Evolutionary conservation across 2,113 vertebrate genomes (phyloP).

Genomic region (Catharus minimus): DNA sequence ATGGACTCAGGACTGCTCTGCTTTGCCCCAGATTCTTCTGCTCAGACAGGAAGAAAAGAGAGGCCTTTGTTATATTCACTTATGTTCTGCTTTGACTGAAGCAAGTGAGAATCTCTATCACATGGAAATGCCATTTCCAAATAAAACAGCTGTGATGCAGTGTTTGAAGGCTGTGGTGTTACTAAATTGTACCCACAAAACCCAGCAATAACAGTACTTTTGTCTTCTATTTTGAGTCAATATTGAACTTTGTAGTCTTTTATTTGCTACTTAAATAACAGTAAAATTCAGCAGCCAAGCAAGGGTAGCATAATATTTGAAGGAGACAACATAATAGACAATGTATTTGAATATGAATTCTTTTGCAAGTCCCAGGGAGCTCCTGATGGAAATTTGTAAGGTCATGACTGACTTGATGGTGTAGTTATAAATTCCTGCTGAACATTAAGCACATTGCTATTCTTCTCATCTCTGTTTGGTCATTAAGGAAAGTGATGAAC

Average conservation of each 20-base stretch:
- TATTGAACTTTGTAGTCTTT: not conserved
- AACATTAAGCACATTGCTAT: conserved; percentile 41
- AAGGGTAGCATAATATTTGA: conserved; percentile 27
- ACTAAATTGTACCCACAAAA: not conserved
- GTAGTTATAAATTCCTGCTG: conserved; percentile 51
- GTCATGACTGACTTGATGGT: conserved; percentile 54
- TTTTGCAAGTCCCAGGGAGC: not conserved
- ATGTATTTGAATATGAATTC: not conserved
- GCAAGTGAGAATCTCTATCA: not conserved
- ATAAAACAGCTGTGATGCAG: not conserved
- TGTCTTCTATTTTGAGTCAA: not conserved
- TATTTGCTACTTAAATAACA: not conserved
- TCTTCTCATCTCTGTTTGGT: conserved; percentile 40
- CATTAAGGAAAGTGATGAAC: conserved; percentile 40
- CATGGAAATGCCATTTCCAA: not conserved
- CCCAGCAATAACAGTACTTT: not conserved
- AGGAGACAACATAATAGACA: not conserved
- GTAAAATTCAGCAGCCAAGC: not conserved
- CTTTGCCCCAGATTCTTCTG: not conserved
- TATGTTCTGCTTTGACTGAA: not conserved
- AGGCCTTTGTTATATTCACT: not conserved
- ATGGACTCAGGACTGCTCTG: not conserved
- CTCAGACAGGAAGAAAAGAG: not conserved
- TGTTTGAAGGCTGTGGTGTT: not conserved
- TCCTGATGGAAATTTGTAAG: conserved; percentile 35